These are phyloP conservation scores for Thera britannica DNA, from an alignment of 2,888 invertebrate genomes.

Conservation along the genomic window DNA sequence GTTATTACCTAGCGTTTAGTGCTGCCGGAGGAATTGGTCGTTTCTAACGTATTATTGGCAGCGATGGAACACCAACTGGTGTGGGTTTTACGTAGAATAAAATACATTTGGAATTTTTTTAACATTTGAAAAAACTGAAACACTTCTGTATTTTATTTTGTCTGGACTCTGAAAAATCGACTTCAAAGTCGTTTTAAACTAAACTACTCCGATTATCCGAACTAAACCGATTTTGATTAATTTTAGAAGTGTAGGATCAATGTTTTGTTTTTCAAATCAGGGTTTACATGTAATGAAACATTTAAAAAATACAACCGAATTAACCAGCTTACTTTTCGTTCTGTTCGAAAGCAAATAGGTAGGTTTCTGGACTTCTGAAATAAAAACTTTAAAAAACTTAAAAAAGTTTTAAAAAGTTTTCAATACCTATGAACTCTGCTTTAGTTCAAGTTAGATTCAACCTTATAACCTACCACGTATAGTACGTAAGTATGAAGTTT, in stretches of 20 bases:
- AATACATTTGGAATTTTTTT: neutral
- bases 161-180: no score
- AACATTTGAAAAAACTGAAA: neutral
- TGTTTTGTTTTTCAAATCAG: no score
- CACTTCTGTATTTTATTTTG: no score
- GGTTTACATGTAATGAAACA: no score
- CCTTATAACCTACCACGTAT: conserved; percentile 2
- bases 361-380: neutral
- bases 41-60: conserved; percentile 51
- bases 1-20: conserved; percentile 71
- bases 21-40: conserved; percentile 59
- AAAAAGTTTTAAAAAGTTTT: neutral
- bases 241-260: no score
- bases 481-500: conserved; percentile 11
- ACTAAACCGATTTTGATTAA: no score
- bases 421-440: neutral
- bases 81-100: conserved; percentile 31
- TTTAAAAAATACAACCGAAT: no score
- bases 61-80: conserved; percentile 43
- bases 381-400: neutral
- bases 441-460: conserved; percentile 1
- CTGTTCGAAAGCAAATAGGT: no score
- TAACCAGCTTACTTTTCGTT: no score
- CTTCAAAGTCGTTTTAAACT: no score
- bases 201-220: no score